These are phyloP conservation scores for Colistium nudipinnis DNA, from an alignment of 2,113 vertebrate species.

Conservation along the genomic window DNA sequence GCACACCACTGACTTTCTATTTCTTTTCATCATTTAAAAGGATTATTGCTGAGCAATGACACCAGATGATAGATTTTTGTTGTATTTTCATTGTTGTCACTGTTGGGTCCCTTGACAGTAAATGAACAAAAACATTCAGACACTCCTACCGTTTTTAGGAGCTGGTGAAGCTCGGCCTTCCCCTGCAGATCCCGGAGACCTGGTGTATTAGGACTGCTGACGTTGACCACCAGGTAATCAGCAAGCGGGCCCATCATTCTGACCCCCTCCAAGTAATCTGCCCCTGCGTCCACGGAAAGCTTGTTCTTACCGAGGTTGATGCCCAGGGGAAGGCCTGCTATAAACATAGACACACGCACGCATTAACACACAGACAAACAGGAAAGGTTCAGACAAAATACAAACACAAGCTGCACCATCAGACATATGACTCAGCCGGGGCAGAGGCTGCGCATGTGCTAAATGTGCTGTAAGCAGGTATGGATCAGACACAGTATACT, in stretches of 20 bases:
- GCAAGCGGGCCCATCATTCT: conserved; percentile 88
- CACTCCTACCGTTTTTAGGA: conserved; percentile 86
- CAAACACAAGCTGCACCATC: conserved; percentile 44
- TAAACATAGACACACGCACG: conserved; percentile 43
- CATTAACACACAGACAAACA: conserved; percentile 20
- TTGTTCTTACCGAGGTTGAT: conserved; percentile 98
- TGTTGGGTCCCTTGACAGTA: background rate
- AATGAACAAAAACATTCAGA: background rate
- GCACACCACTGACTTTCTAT: background rate
- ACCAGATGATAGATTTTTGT: background rate
- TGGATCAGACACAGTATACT: conserved; percentile 26
- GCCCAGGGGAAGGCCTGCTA: conserved; percentile 91
- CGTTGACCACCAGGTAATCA: conserved; percentile 95
- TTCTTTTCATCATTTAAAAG: background rate
- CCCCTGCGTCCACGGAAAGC: conserved; percentile 84
- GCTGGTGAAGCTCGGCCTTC: conserved; percentile 83
- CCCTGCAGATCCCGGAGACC: conserved; percentile 91
- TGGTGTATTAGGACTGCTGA: conserved; percentile 96
- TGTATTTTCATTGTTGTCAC: background rate
- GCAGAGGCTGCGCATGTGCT: conserved; percentile 36
- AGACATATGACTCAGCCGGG: conserved; percentile 53
- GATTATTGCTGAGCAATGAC: background rate
- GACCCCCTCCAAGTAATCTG: conserved; percentile 90
- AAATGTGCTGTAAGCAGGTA: conserved; percentile 35
- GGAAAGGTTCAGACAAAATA: conserved; percentile 29